These are phyloP conservation scores for Meriones psammophilus DNA, from an alignment of 2,797 vertebrate species.

Conservation along the genomic window DNA sequence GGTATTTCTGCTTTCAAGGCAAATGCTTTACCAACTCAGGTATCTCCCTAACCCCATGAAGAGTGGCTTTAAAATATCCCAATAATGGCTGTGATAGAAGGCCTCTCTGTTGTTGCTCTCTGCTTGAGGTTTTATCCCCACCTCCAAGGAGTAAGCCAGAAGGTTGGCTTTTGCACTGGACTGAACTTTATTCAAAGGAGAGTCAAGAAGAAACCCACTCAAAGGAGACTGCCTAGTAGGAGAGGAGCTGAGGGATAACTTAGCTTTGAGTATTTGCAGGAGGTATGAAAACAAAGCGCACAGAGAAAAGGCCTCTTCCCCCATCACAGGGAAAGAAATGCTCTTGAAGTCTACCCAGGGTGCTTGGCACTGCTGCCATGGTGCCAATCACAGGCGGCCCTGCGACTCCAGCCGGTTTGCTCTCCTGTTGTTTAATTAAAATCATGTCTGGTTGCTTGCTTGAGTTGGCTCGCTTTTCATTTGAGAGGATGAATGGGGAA, in stretches of 20 bases:
- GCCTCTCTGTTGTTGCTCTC: background rate
- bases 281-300: background rate
- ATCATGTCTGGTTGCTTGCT: constrained; percentile 53
- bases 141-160: background rate
- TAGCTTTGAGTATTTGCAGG: background rate
- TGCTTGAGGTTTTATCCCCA: background rate
- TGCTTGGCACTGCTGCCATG: background rate
- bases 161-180: background rate
- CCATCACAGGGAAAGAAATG: background rate
- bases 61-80: background rate
- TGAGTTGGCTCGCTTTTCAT: constrained; percentile 58
- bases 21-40: background rate
- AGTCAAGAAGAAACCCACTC: background rate
- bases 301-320: background rate
- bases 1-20: background rate
- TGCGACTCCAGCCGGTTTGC: background rate
- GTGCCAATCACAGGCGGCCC: constrained; percentile 26
- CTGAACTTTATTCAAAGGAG: background rate
- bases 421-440: constrained; percentile 59
- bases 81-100: background rate
- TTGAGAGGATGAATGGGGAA: constrained; percentile 38
- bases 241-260: background rate
- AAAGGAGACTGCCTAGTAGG: background rate
- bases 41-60: background rate
- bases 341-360: background rate